These are phyloP conservation scores for Rallus crepitans DNA, from an alignment of 2,797 vertebrate species.

Conservation along the genomic window DNA sequence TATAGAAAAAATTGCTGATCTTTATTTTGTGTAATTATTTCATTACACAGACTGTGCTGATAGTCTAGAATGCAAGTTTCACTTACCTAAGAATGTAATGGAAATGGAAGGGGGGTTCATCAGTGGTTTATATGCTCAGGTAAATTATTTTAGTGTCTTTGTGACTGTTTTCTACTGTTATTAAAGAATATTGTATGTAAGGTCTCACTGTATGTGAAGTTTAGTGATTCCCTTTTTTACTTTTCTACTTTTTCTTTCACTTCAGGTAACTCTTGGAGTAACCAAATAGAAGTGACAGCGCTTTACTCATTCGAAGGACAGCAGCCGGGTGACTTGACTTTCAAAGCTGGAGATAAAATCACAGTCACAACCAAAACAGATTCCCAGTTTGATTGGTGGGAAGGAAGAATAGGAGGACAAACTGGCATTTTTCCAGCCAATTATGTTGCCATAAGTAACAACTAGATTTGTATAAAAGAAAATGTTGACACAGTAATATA, in stretches of 20 bases:
- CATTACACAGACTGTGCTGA: background rate
- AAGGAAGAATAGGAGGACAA: constrained; percentile 85
- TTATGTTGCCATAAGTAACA: constrained; percentile 85
- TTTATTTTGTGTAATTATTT: background rate
- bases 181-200: background rate
- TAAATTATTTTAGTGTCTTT: background rate
- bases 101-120: background rate
- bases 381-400: constrained; percentile 97
- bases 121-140: background rate
- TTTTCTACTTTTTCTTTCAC: background rate
- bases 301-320: constrained; percentile 89
- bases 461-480: background rate
- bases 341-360: constrained; percentile 89
- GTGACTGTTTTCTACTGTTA: background rate
- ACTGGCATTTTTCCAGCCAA: constrained; percentile 97
- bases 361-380: constrained; percentile 88
- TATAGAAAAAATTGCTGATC: background rate
- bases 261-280: constrained; percentile 68
- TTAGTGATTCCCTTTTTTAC: constrained; percentile 20
- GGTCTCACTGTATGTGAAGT: background rate
- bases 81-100: background rate
- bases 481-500: background rate
- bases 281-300: constrained; percentile 85
- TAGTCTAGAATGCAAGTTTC: background rate
- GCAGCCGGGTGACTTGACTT: constrained; percentile 91